Conservation (phyloP, 2,797 vertebrate genomes). For the Australoheros facetus region DNA sequence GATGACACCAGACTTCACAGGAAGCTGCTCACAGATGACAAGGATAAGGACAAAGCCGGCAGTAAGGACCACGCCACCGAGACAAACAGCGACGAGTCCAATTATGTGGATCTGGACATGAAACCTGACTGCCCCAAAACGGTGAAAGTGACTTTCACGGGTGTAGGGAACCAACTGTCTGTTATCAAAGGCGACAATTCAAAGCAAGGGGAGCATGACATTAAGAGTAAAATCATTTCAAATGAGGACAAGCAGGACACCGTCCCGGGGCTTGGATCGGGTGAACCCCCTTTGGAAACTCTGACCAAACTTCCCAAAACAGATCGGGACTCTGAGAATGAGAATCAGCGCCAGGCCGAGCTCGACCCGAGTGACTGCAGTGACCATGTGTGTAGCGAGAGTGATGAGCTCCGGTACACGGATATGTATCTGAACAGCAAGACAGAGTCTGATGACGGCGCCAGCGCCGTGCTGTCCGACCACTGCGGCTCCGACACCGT, state of each 20-base stretch:
- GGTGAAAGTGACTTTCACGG: constrained; percentile 78
- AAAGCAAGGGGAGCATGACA: constrained; percentile 47
- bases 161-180: constrained; percentile 73
- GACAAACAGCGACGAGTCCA: constrained; percentile 73
- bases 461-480: constrained; percentile 72
- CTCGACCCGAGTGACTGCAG: constrained; percentile 51
- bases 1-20: constrained; percentile 79
- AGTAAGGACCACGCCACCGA: constrained; percentile 35
- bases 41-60: constrained; percentile 44
- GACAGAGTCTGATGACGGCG: constrained; percentile 69
- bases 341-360: constrained; percentile 64
- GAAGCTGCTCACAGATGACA: constrained; percentile 75
- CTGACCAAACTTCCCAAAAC: constrained; percentile 40
- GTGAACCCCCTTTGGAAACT: constrained; percentile 48
- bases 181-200: constrained; percentile 64
- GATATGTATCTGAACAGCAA: constrained; percentile 83
- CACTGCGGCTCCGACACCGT: constrained; percentile 64
- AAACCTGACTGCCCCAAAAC: constrained; percentile 70
- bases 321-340: constrained; percentile 51
- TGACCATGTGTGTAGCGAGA: constrained; percentile 81
- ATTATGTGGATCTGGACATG: constrained; percentile 82
- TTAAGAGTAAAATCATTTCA: constrained; percentile 17
- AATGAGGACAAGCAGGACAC: constrained; percentile 32
- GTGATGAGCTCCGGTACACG: constrained; percentile 83
- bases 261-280: constrained; percentile 32